Percentiles rank a stretch among this genome's conserved stretches.
These are phyloP conservation scores for Seriola dumerili DNA, from an alignment of 2,113 vertebrate species.

Conservation along the genomic window DNA sequence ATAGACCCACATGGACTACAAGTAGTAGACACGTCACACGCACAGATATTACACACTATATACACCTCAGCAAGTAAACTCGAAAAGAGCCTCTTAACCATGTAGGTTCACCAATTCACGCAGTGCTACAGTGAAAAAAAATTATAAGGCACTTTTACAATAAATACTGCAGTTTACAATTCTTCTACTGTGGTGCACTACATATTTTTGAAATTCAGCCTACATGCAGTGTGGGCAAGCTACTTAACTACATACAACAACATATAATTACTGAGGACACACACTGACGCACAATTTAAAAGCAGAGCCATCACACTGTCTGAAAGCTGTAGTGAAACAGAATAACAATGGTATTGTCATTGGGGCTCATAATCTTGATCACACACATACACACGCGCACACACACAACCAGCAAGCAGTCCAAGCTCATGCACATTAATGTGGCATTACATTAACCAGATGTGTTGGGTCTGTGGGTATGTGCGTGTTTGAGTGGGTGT, in stretches of 20 bases:
- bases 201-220: background rate
- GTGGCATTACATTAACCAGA: conserved; percentile 63
- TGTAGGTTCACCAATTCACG: background rate
- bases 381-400: conserved; percentile 23
- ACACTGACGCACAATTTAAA: conserved; percentile 29
- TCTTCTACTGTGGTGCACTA: background rate
- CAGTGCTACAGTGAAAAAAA: background rate
- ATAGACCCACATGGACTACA: conserved; percentile 32
- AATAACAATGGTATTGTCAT: conserved; percentile 40
- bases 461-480: conserved; percentile 60
- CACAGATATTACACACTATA: conserved; percentile 17
- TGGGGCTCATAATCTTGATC: conserved; percentile 26
- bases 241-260: background rate
- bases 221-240: background rate
- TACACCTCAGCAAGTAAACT: background rate
- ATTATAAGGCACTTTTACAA: background rate
- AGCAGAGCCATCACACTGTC: conserved; percentile 19
- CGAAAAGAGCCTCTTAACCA: background rate
- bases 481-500: conserved; percentile 64
- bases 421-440: conserved; percentile 63
- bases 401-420: conserved; percentile 57
- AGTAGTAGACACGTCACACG: conserved; percentile 20
- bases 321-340: conserved; percentile 47
- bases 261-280: conserved; percentile 14
- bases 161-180: background rate